Evolutionary conservation across 1,140 invertebrate species (phyloP).

Genomic region (Calosoma granatense): DNA sequence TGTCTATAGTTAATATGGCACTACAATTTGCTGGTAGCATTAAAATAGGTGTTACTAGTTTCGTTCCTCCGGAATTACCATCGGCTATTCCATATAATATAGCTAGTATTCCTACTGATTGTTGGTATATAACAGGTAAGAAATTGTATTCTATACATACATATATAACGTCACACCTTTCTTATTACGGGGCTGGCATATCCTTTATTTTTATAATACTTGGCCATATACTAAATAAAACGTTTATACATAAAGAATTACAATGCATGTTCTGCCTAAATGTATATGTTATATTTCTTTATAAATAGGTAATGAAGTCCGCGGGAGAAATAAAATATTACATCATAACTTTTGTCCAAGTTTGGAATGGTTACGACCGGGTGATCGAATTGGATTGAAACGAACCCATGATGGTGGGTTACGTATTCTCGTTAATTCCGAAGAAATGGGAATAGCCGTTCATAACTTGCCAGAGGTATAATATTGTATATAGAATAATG

Average conservation of each 20-base stretch:
- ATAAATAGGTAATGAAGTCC: constrained; percentile 49
- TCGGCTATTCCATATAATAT: constrained; percentile 42
- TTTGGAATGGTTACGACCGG: constrained; percentile 66
- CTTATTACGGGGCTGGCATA: constrained; percentile 4
- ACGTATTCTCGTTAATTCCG: constrained; percentile 63
- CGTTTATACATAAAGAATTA: too few relatives aligned
- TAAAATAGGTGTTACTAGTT: constrained; percentile 58
- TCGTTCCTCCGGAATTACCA: constrained; percentile 32
- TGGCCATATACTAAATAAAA: too few relatives aligned
- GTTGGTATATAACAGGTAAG: constrained; percentile 55
- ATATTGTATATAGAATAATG: constrained; percentile 12
- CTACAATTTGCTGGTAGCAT: constrained; percentile 64
- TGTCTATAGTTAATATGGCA: constrained; percentile 50
- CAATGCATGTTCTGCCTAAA: too few relatives aligned
- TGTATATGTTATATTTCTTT: constrained; percentile 12
- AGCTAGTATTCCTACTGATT: constrained; percentile 44
- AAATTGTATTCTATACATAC: constrained; percentile 15
- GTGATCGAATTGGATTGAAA: constrained; percentile 59
- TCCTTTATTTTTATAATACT: too few relatives aligned
- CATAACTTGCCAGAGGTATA: constrained; percentile 60
- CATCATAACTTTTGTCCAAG: constrained; percentile 58
- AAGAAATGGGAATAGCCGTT: constrained; percentile 74
- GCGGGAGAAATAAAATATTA: constrained; percentile 45
- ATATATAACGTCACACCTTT: neutral
- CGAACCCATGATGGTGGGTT: constrained; percentile 47